Conservation (phyloP, 2,797 vertebrate species). For the Lutjanus campechanus region DNA sequence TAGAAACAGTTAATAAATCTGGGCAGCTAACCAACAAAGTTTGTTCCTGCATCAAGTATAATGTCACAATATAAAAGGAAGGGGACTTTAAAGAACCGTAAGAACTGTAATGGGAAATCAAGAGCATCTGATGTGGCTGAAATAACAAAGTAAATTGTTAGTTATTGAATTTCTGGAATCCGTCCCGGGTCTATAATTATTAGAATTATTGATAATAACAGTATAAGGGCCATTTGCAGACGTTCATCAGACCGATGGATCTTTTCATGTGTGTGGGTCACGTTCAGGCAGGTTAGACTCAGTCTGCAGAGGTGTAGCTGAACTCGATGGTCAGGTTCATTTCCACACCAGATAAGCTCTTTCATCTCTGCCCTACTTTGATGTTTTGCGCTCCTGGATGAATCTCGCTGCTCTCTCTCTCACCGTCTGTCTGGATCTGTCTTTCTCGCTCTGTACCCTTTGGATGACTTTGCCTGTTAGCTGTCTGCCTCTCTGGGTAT, state of each 20-base stretch:
- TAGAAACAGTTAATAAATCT: background rate
- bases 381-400: slow-evolving; percentile 74
- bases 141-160: background rate
- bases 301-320: slow-evolving; percentile 58
- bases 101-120: background rate
- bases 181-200: background rate
- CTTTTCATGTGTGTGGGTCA: slow-evolving; percentile 45
- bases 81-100: no score
- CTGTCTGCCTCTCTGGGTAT: slow-evolving; percentile 49
- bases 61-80: background rate
- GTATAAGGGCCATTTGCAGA: slow-evolving; percentile 3
- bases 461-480: slow-evolving; percentile 60
- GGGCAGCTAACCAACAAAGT: background rate
- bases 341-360: slow-evolving; percentile 81
- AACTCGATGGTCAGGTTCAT: slow-evolving; percentile 75
- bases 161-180: background rate
- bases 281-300: slow-evolving; percentile 51
- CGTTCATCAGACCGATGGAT: slow-evolving; percentile 3
- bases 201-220: background rate
- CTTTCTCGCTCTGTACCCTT: slow-evolving; percentile 59
- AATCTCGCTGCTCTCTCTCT: slow-evolving; percentile 66
- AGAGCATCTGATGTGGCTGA: background rate
- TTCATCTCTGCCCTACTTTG: slow-evolving; percentile 81
- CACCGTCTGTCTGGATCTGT: slow-evolving; percentile 43
- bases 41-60: background rate